Evolutionary conservation across 2,888 invertebrate genomes (phyloP), one percentile per base, ranked within the genome.

Genomic region (Tiliacea citrago): DNA sequence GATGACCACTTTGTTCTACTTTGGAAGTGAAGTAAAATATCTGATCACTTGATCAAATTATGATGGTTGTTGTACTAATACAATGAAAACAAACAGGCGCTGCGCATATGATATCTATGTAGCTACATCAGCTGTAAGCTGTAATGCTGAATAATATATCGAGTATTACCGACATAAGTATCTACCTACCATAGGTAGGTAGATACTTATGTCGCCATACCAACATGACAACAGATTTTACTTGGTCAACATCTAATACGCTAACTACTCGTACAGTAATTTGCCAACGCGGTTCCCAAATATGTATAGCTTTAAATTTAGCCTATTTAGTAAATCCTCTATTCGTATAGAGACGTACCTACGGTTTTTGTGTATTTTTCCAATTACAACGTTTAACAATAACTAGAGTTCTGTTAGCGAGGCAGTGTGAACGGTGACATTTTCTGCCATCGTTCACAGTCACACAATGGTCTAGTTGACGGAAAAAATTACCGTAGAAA

Each of bases 401-500:
- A 85, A 85, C 85, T 53, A 79, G 75, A 67, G 67, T 75, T 79
- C 75, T 69, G 79, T 85, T 81, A 87, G 78, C 77, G 42, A n/a
- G 7, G 2, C 49, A 24, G 18, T 76, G 86, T 66, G 47, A 81
- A 75, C 62, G 29, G 49, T 73, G 69, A 77, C 63, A 63, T 78
- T 75, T 77, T 68, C 61, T 57, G 71, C 45, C 68, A 63, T 60
- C 71, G 45, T 68, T 66, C 53, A 65, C 61, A 73, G 65, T 66
- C 53, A 65, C 61, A 73, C 49, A 61, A 21, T n/a, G 12, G 77
- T 16, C 65, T 77, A 77, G 80, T 73, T 62, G 67, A 65, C 35
- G 81, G 85, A 83, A 85, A 83, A 85, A 85, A 85, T 87, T 73
- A 82, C 79, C 60, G 47, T 42, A 24, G 35, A 75, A 70, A 77